phyloP scores from a whole-genome alignment of 2,888 invertebrate species.

The Falcaria lacertinaria region DNA sequence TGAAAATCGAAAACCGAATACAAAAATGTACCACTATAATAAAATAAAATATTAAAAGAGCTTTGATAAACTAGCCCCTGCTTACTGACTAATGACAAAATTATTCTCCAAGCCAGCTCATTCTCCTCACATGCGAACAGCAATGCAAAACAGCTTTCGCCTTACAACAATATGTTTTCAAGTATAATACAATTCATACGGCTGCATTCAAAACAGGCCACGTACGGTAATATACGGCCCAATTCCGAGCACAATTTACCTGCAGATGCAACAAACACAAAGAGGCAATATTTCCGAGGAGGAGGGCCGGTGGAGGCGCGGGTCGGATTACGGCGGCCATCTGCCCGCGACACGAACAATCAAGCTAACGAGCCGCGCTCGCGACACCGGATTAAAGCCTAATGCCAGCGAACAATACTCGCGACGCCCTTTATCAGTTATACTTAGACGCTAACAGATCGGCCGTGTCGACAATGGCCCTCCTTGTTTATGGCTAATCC shows the following conservation, averaged over 20 bases:
- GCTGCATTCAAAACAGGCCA: constrained; percentile 61
- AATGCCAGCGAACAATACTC: constrained; percentile 72
- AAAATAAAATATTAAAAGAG: no score
- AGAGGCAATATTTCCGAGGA: constrained; percentile 62
- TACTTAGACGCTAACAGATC: constrained; percentile 73
- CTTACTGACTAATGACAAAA: neutral
- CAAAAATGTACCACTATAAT: no score
- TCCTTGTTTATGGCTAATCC: constrained; percentile 73
- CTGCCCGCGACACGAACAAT: constrained; percentile 73
- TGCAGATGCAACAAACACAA: constrained; percentile 78
- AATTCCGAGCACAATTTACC: constrained; percentile 76
- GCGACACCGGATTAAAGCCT: constrained; percentile 74
- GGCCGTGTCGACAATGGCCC: constrained; percentile 67
- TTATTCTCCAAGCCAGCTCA: neutral
- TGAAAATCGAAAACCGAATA: no score
- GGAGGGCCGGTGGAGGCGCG: constrained; percentile 22
- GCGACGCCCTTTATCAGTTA: constrained; percentile 63
- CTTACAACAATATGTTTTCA: constrained; percentile 66
- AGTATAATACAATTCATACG: constrained; percentile 67
- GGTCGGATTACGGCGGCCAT: constrained; percentile 75
- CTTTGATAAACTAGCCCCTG: neutral
- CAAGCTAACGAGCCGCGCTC: constrained; percentile 73
- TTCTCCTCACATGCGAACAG: constrained; percentile 14
- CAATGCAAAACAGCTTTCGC: constrained; percentile 47
- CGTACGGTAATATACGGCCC: constrained; percentile 64